Percentiles rank a stretch among this genome's conserved stretches.
phyloP scores from a whole-genome alignment of 1,140 invertebrate genomes.

The Listronotus oregonensis region DNA sequence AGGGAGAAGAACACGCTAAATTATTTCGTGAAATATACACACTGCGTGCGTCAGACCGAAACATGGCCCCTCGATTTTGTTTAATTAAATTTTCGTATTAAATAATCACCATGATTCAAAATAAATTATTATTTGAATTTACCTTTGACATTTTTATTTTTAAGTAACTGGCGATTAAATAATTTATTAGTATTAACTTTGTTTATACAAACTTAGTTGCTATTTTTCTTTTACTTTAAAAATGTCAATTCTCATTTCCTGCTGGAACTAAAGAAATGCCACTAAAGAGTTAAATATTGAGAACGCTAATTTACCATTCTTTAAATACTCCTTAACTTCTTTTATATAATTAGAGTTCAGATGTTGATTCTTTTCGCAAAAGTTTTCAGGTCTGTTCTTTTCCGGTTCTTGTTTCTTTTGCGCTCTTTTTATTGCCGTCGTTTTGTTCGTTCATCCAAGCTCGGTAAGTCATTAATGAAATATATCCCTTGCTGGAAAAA shows the following conservation, averaged over 20 bases:
- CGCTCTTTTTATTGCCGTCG: slow-evolving; percentile 12
- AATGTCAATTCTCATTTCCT: slow-evolving; percentile 24
- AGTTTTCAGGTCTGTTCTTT: slow-evolving; percentile 26
- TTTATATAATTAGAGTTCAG: slow-evolving; percentile 31
- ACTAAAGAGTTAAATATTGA: slow-evolving; percentile 28
- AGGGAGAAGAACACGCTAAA: no score
- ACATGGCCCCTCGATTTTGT: no score
- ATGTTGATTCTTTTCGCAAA: slow-evolving; percentile 21
- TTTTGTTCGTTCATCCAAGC: slow-evolving; percentile 19
- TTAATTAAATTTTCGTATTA: no score
- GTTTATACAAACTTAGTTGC: slow-evolving; percentile 19
- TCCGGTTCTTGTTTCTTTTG: slow-evolving; percentile 20
- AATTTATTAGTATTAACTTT: no score
- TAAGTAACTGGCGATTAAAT: not conserved
- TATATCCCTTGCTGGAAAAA: slow-evolving; percentile 13
- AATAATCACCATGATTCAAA: no score
- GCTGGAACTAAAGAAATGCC: slow-evolving; percentile 27
- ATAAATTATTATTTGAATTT: no score
- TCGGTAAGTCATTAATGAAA: slow-evolving; percentile 24
- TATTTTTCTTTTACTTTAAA: slow-evolving; percentile 6
- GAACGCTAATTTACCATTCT: slow-evolving; percentile 27
- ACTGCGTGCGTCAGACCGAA: no score
- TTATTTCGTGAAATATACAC: no score
- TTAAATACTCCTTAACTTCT: slow-evolving; percentile 27
- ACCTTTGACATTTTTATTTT: not conserved